phyloP scores from a whole-genome alignment of 2,113 vertebrate genomes.

The Gallinago paraguaiae region DNA sequence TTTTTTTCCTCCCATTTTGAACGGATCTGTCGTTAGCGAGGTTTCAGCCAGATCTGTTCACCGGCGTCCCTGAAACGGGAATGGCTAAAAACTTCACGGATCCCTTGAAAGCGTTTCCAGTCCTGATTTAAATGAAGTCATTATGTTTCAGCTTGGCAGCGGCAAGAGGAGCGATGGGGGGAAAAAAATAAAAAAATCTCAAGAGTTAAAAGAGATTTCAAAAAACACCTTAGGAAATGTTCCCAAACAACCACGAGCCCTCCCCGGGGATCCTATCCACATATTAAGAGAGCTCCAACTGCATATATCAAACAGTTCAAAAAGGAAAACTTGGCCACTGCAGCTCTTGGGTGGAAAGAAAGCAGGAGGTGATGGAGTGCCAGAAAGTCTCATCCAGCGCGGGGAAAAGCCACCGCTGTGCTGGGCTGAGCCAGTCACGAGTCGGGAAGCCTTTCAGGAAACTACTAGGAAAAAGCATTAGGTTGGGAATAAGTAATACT shows the following conservation, averaged over 20 bases:
- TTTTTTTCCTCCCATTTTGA: not conserved
- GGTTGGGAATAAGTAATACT: not conserved
- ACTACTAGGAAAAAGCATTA: not conserved
- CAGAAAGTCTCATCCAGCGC: not conserved
- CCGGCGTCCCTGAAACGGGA: not conserved
- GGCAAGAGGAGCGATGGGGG: not conserved
- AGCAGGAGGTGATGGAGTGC: not conserved
- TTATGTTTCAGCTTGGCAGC: slow-evolving; percentile 29
- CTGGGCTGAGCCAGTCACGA: not conserved
- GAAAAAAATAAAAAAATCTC: not conserved
- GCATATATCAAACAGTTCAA: not conserved
- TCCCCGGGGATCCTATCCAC: not conserved
- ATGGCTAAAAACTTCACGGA: not conserved
- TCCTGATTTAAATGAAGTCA: slow-evolving; percentile 6
- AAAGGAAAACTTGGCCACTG: slow-evolving; percentile 4
- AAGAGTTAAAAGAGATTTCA: slow-evolving; percentile 10
- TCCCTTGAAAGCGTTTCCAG: not conserved
- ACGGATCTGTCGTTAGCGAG: not conserved
- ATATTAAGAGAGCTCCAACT: not conserved
- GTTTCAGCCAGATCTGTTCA: not conserved
- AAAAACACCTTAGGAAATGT: slow-evolving; percentile 52
- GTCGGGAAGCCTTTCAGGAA: slow-evolving; percentile 16
- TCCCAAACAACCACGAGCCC: slow-evolving; percentile 22
- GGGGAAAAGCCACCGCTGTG: not conserved
- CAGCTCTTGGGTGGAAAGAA: not conserved